Percentiles rank a stretch among this genome's conserved stretches.
Evolutionary conservation across 2,113 vertebrate species (phyloP).

Genomic region (Nicator chloris): DNA sequence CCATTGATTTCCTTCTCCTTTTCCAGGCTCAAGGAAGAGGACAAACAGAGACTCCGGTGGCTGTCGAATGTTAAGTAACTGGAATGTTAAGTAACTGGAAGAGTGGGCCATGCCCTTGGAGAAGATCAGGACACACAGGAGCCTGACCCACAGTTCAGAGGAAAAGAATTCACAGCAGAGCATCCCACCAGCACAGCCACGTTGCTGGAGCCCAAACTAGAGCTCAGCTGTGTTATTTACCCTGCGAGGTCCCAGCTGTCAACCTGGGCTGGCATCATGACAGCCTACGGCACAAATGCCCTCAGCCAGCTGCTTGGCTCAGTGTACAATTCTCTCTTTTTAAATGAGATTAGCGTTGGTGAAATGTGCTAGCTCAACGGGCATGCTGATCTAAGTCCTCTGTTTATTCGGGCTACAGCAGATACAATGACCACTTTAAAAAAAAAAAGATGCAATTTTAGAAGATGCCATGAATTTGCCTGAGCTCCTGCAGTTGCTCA

Average conservation of each 20-base stretch:
- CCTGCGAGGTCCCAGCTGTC: conserved; percentile 23
- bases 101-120: background rate
- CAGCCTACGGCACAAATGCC: background rate
- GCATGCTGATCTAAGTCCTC: background rate
- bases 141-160: background rate
- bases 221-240: conserved; percentile 16
- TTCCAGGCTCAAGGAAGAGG: background rate
- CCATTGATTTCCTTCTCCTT: background rate
- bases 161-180: background rate
- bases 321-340: background rate
- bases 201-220: background rate
- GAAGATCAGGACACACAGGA: fast-evolving
- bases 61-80: fast-evolving
- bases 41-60: fast-evolving
- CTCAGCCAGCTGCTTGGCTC: conserved; percentile 44
- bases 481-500: background rate
- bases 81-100: background rate
- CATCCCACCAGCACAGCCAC: background rate
- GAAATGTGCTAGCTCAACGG: background rate
- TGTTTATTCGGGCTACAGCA: background rate
- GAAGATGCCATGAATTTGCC: background rate
- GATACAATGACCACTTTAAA: background rate
- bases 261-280: conserved; percentile 30
- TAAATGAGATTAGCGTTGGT: background rate
- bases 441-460: background rate